Percentiles rank a stretch among this genome's conserved stretches.
These are phyloP conservation scores for Tenrec ecaudatus DNA, from an alignment of 2,113 vertebrate genomes.

Conservation along the genomic window DNA sequence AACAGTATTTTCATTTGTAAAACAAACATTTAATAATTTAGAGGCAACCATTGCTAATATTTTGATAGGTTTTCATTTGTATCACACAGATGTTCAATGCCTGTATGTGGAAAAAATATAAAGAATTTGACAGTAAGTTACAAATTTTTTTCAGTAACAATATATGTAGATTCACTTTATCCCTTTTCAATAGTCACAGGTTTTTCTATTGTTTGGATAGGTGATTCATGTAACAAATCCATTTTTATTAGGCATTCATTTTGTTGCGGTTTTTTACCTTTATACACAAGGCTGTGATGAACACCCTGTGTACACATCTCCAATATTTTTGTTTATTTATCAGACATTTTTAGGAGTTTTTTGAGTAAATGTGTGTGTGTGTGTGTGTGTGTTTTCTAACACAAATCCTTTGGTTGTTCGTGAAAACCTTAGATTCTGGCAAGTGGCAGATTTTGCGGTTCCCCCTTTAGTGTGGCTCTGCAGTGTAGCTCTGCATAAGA, in stretches of 20 bases:
- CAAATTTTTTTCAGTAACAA: not conserved
- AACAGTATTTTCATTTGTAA: conserved; percentile 25
- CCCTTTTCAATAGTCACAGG: not conserved
- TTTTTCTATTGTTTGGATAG: conserved; percentile 16
- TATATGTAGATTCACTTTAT: not conserved
- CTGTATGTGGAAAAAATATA: not conserved
- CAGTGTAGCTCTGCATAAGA: not conserved
- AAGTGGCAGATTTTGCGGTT: not conserved
- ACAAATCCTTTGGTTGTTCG: not conserved
- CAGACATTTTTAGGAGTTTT: conserved; percentile 33
- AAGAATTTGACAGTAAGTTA: not conserved
- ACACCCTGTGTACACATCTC: not conserved
- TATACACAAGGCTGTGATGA: conserved; percentile 5
- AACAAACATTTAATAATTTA: not conserved
- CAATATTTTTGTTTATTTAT: conserved; percentile 7
- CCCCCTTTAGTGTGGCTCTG: not conserved
- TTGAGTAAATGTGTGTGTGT: not conserved
- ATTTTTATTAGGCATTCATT: not conserved
- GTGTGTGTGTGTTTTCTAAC: too few species aligned
- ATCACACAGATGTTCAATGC: not conserved
- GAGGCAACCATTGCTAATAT: not conserved
- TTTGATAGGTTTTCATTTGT: not conserved
- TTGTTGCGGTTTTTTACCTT: not conserved
- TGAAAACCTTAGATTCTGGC: not conserved
- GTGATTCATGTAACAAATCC: not conserved